A percentile compares a stretch with the other conserved stretches of the same genome.
These are phyloP conservation scores for Anadara kagoshimensis DNA, from an alignment of 1,140 invertebrate species.

Conservation along the genomic window DNA sequence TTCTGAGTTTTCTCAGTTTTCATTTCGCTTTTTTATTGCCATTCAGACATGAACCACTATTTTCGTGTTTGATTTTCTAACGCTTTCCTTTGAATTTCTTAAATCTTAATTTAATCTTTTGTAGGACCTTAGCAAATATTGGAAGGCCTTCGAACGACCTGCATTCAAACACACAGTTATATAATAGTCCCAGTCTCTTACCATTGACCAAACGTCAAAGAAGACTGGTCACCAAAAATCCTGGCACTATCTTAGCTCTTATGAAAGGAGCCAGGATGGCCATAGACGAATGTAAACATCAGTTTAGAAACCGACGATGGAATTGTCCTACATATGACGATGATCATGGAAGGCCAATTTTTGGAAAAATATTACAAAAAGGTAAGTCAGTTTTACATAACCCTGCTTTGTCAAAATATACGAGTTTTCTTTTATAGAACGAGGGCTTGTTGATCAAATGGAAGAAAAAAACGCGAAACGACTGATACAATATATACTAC, in stretches of 20 bases:
- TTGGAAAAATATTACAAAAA: slow-evolving; percentile 70
- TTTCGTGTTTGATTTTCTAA: too few relatives aligned
- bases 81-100: too few relatives aligned
- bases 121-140: slow-evolving; percentile 66
- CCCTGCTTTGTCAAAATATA: too few relatives aligned
- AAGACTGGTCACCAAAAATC: slow-evolving; percentile 66
- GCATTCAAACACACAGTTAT: slow-evolving; percentile 56
- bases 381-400: slow-evolving; percentile 62
- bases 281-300: slow-evolving; percentile 71
- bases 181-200: slow-evolving; percentile 63
- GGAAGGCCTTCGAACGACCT: slow-evolving; percentile 62
- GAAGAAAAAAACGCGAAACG: too few relatives aligned
- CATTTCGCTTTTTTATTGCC: too few relatives aligned
- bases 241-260: slow-evolving; percentile 69
- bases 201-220: slow-evolving; percentile 69
- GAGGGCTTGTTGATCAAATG: too few relatives aligned
- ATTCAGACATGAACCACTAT: too few relatives aligned
- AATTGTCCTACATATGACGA: slow-evolving; percentile 70
- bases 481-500: too few relatives aligned
- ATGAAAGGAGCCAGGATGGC: slow-evolving; percentile 69
- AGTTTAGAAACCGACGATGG: slow-evolving; percentile 72
- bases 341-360: slow-evolving; percentile 63
- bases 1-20: too few relatives aligned
- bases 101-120: slow-evolving; percentile 24
- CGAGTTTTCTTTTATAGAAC: too few relatives aligned